Percentiles rank a stretch among this genome's conserved stretches.
These are phyloP conservation scores for Chrysemys picta DNA, from an alignment of 2,113 vertebrate genomes.

Conservation along the genomic window DNA sequence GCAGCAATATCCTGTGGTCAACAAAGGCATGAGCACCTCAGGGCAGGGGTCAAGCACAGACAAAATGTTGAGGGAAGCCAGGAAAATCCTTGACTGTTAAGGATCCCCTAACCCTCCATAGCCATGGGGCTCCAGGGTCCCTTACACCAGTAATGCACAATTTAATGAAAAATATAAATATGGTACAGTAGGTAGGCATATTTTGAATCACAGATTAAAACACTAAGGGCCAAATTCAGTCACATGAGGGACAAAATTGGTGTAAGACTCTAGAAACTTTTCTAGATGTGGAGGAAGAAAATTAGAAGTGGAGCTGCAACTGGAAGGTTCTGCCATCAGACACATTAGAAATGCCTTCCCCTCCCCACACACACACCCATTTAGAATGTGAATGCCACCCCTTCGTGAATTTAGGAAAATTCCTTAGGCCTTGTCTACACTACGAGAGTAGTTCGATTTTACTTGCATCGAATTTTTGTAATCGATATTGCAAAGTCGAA, in stretches of 20 bases:
- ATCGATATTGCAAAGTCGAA: too few species aligned
- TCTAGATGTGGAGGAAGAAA: neutral
- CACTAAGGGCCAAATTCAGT: neutral
- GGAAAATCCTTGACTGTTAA: neutral
- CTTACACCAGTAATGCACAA: neutral
- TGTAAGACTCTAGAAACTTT: neutral
- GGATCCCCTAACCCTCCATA: neutral
- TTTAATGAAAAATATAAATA: neutral
- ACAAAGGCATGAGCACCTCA: rapidly evolving
- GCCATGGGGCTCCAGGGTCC: neutral
- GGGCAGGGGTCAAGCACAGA: neutral
- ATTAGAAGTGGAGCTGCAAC: neutral
- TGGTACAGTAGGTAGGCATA: neutral
- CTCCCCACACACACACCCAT: neutral
- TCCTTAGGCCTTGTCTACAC: too few species aligned
- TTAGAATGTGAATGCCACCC: neutral
- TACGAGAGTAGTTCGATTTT: too few species aligned
- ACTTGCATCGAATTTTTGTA: too few species aligned
- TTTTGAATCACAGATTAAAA: neutral
- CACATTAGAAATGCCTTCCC: neutral
- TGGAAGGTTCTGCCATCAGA: neutral
- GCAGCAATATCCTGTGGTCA: rapidly evolving
- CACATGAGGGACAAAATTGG: neutral
- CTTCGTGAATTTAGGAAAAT: neutral
- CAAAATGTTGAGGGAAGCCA: neutral